Evolutionary conservation across 92 coral and sea anemone genomes (phyloP).

Genomic region (Pocillopora meandrina): DNA sequence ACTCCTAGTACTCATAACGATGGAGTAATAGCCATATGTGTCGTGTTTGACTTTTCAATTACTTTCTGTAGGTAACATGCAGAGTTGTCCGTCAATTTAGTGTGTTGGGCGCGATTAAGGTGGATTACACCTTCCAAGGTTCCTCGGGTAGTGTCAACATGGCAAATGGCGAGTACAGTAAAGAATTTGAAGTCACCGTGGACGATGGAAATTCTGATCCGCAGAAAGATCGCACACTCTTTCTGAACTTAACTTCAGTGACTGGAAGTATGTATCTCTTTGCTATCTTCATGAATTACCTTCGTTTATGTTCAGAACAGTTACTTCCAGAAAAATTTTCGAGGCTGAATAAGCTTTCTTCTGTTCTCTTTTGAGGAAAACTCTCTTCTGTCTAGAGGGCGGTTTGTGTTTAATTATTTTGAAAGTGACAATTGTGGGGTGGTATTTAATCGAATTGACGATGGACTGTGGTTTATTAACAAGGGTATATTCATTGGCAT

Average conservation of each 20-base stretch:
- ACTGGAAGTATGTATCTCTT: slow-evolving; percentile 69
- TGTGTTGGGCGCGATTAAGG: slow-evolving; percentile 74
- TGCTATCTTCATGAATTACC: not conserved
- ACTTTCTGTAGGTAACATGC: slow-evolving; percentile 58
- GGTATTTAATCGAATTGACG: no score
- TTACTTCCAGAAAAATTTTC: not conserved
- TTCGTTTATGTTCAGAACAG: no score
- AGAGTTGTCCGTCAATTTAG: slow-evolving; percentile 84
- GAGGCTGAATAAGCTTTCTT: not conserved
- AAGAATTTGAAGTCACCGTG: slow-evolving; percentile 62
- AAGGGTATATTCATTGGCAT: no score
- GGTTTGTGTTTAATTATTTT: no score
- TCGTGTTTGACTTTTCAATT: not conserved
- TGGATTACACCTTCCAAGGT: slow-evolving; percentile 63
- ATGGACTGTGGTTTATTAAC: no score
- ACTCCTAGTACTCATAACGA: no score
- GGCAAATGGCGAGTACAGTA: slow-evolving; percentile 83
- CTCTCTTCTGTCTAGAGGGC: no score
- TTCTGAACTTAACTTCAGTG: slow-evolving; percentile 76
- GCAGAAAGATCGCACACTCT: slow-evolving; percentile 68
- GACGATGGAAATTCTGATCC: slow-evolving; percentile 64
- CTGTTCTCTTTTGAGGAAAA: not conserved
- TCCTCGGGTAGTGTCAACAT: slow-evolving; percentile 50
- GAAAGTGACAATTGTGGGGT: no score
- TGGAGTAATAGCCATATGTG: no score